Evolutionary conservation across 2,113 vertebrate genomes (phyloP), one percentile per base, ranked within the genome.

Genomic region (Takifugu flavidus): DNA sequence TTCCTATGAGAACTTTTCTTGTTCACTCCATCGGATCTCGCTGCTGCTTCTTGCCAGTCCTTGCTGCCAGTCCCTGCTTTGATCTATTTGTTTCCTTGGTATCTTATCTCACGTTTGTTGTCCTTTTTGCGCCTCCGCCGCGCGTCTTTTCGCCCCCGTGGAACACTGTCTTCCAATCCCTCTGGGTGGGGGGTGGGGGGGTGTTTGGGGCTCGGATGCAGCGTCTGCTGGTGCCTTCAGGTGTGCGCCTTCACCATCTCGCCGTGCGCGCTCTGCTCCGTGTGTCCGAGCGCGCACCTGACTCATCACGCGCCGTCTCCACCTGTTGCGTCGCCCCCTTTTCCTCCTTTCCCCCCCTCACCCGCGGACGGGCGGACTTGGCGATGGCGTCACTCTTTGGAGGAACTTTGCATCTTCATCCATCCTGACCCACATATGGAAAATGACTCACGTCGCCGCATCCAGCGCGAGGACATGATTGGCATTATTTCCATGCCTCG

Each of bases 171-270:
- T 10, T 39, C 34, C 6, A 1, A 31, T 31, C 29, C 6, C 29
- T 6, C 4, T 31, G 29, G 4, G 2, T 39, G 34, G 34, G 34
- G n/a, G n/a, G n/a, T n/a, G n/a, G n/a, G n/a, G n/a, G n/a, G 7
- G 34, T 39, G 34, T 39, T 10, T 34, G 31, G 0, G 34, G 34
- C 2, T 31, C 49, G 44, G 5, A 11, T 31, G 2, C 2, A 53
- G 26, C 31, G 15, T 15, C 31, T 39, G 27, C 1, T 53, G 8
- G 59, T 14, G n/a, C 20, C 29, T 8, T 53, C 63, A 72, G 50
- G 62, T 79, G n/a, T 34, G 77, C 26, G 42, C 67, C 74, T 74
- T 50, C 75, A 78, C 83, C 87, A 89, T 79, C 85, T 86, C 82
- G 87, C 75, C 83, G 85, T 49, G 43, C 49, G 56, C 26, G 3